phyloP scores from a whole-genome alignment of 2,113 vertebrate genomes.

The Poecilia latipinna region DNA sequence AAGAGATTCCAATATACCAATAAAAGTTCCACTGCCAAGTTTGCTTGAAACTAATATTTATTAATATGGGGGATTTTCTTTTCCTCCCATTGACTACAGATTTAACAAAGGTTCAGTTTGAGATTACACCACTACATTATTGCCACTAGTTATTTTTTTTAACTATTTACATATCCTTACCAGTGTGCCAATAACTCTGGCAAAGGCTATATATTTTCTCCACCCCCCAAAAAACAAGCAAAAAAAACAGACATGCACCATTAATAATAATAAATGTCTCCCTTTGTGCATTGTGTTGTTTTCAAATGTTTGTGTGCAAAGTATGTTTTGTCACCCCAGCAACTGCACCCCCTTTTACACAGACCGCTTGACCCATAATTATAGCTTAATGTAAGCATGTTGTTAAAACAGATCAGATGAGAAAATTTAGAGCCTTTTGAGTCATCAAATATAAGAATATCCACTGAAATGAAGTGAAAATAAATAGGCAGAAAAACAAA shows the following conservation, averaged over 20 bases:
- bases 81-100: too few species aligned
- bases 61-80: neutral
- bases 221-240: constrained; percentile 2
- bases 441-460: constrained; percentile 26
- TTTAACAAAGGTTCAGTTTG: neutral
- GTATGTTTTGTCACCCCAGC: constrained; percentile 25
- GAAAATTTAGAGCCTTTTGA: constrained; percentile 38
- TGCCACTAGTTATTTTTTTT: neutral
- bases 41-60: neutral
- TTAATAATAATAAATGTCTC: constrained; percentile 59
- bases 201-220: neutral
- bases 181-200: too few species aligned
- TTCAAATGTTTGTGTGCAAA: constrained; percentile 32
- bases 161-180: neutral
- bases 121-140: neutral
- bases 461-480: constrained; percentile 46
- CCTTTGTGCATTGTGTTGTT: constrained; percentile 25
- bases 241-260: constrained; percentile 53
- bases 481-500: constrained; percentile 56
- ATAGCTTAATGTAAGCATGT: constrained; percentile 21
- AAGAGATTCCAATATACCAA: neutral
- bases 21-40: neutral
- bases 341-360: constrained; percentile 26
- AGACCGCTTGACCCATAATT: constrained; percentile 58
- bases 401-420: constrained; percentile 43